These are phyloP conservation scores for Dastarcus helophoroides DNA, from an alignment of 2,888 invertebrate species.

Conservation along the genomic window DNA sequence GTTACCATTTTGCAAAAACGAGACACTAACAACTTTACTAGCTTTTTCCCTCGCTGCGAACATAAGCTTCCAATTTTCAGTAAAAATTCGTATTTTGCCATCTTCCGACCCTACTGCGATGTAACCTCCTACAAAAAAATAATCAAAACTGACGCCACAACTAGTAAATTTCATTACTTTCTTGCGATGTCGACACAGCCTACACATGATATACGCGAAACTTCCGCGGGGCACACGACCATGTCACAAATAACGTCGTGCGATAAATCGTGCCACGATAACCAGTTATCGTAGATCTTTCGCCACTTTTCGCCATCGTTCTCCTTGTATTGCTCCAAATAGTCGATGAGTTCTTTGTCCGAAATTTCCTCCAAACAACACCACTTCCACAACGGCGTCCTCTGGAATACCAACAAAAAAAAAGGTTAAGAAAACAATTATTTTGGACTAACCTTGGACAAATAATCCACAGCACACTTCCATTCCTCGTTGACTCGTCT, in stretches of 20 bases:
- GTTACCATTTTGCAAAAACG: slow-evolving; percentile 25
- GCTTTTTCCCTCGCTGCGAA: slow-evolving; percentile 26
- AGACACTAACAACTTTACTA: slow-evolving; percentile 27
- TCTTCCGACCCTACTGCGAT: slow-evolving; percentile 33
- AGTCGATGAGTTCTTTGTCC: slow-evolving; percentile 28
- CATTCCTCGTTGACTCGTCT: slow-evolving; percentile 25
- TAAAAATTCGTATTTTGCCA: slow-evolving; percentile 29
- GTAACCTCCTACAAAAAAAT: slow-evolving; percentile 20
- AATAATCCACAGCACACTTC: slow-evolving; percentile 26
- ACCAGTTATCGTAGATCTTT: slow-evolving; percentile 31
- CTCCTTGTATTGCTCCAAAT: slow-evolving; percentile 25
- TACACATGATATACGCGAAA: slow-evolving; percentile 29
- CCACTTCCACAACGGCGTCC: slow-evolving; percentile 30
- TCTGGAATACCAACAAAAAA: slow-evolving; percentile 23
- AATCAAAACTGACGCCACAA: neutral
- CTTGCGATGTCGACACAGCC: too few species aligned
- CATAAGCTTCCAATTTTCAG: slow-evolving; percentile 26
- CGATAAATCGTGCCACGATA: slow-evolving; percentile 27
- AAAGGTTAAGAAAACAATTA: slow-evolving; percentile 3
- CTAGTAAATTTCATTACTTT: too few species aligned
- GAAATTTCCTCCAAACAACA: slow-evolving; percentile 33
- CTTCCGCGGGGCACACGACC: slow-evolving; percentile 25
- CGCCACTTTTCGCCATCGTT: slow-evolving; percentile 26
- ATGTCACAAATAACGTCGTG: slow-evolving; percentile 27
- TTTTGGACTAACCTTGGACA: slow-evolving; percentile 25